Conservation (phyloP, 2,113 vertebrate species). For the Channa maculata region DNA sequence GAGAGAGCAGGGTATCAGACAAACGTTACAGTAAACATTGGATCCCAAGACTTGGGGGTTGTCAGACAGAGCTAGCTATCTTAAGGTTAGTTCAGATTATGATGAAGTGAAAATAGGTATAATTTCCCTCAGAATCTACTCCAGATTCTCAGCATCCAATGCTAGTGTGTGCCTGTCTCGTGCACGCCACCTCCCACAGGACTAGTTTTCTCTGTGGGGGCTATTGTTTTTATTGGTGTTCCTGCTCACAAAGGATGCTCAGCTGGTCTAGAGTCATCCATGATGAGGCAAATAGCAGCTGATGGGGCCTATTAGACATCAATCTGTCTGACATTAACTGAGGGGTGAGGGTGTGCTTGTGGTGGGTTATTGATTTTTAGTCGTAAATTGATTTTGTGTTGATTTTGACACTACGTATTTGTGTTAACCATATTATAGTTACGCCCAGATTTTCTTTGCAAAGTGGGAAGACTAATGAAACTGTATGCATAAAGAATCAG, state of each 20-base stretch:
- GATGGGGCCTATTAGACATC: constrained; percentile 39
- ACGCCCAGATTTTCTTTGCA: too few relatives aligned
- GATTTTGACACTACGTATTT: too few relatives aligned
- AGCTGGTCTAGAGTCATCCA: constrained; percentile 41
- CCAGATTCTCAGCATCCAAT: constrained; percentile 11
- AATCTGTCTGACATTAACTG: constrained; percentile 17
- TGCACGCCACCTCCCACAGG: constrained; percentile 29
- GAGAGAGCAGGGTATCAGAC: too few relatives aligned
- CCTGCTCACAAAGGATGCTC: constrained; percentile 45
- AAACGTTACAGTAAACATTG: too few relatives aligned
- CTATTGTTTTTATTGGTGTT: constrained; percentile 40
- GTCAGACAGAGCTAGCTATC: too few relatives aligned
- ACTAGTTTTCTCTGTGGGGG: constrained; percentile 26
- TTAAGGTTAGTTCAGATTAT: too few relatives aligned
- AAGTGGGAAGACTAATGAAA: too few relatives aligned
- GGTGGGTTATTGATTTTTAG: background rate
- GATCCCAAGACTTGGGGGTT: too few relatives aligned
- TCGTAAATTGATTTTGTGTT: background rate
- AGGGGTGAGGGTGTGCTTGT: background rate
- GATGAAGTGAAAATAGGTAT: too few relatives aligned
- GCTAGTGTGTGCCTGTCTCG: constrained; percentile 13
- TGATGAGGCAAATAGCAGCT: constrained; percentile 36
- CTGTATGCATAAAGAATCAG: too few relatives aligned
- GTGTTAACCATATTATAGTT: too few relatives aligned
- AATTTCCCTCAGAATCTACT: background rate